Conservation (phyloP, 2,888 invertebrate genomes). For the Xylota sylvarum region DNA sequence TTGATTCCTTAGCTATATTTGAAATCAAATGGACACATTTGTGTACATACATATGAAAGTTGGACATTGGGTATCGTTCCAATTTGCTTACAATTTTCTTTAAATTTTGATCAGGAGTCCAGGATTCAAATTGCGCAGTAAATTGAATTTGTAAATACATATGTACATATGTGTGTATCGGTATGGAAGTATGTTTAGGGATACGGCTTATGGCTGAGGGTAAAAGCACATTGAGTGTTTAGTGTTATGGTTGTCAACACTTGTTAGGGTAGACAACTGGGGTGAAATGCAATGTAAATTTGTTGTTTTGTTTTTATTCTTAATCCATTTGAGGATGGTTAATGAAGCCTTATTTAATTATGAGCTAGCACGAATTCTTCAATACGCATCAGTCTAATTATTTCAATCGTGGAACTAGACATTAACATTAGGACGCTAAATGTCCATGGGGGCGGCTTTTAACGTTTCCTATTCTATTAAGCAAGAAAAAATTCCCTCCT, state of each 20-base stretch:
- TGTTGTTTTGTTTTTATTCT: no score
- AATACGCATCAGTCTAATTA: no score
- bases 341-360: no score
- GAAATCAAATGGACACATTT: constrained; percentile 8
- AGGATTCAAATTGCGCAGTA: constrained; percentile 19
- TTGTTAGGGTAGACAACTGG: neutral
- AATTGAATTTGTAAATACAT: constrained; percentile 35
- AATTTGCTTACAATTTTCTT: constrained; percentile 1
- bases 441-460: no score
- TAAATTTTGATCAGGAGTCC: constrained; percentile 6
- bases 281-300: no score
- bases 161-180: no score
- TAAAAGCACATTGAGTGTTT: constrained; percentile 1
- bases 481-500: no score
- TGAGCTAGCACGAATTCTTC: no score
- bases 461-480: no score
- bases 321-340: no score
- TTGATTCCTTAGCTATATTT: constrained; percentile 24
- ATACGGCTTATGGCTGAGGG: neutral
- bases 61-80: neutral
- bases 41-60: neutral
- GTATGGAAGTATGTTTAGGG: neutral
- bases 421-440: no score
- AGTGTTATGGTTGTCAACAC: neutral
- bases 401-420: no score